A percentile compares a stretch with the other conserved stretches of the same genome.
phyloP scores from a whole-genome alignment of 30 jellyfish, hydroid and myxozoan genomes.

The Aurelia aurita region DNA sequence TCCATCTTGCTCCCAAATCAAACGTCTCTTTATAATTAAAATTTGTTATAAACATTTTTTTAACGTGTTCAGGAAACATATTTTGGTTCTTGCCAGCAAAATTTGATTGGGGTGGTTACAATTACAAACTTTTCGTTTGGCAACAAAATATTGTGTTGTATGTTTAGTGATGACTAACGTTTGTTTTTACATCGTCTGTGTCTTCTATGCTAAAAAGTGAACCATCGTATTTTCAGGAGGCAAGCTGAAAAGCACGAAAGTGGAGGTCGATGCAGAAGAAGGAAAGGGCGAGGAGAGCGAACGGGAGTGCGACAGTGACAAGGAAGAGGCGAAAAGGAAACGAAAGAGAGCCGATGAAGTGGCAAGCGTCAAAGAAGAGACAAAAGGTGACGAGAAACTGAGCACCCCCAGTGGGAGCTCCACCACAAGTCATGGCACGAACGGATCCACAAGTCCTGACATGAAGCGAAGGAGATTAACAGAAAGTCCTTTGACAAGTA shows the following conservation, averaged over 20 bases:
- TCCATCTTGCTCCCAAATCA: no score
- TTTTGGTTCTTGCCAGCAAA: no score
- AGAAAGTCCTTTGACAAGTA: slow-evolving; percentile 89
- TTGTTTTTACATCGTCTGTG: no score
- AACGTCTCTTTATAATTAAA: no score
- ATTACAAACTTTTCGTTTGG: no score
- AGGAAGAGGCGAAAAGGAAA: slow-evolving; percentile 61
- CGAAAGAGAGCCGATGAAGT: slow-evolving; percentile 57
- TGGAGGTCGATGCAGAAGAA: slow-evolving; percentile 65
- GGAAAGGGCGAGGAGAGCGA: slow-evolving; percentile 61
- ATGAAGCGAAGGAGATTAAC: slow-evolving; percentile 79
- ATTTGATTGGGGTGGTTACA: no score
- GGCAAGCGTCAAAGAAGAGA: slow-evolving; percentile 51
- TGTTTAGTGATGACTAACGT: no score
- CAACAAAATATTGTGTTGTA: no score
- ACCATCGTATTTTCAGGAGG: slow-evolving; percentile 2
- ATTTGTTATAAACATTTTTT: no score
- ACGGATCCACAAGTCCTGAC: slow-evolving; percentile 92
- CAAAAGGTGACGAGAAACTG: slow-evolving; percentile 58
- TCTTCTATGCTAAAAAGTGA: no score
- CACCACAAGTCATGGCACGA: slow-evolving; percentile 68
- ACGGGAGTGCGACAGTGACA: slow-evolving; percentile 69
- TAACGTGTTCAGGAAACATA: no score
- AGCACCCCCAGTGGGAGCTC: slow-evolving; percentile 67
- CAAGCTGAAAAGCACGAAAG: slow-evolving; percentile 41